phyloP scores from a whole-genome alignment of 1,140 invertebrate species.

The Odontomachus brunneus region DNA sequence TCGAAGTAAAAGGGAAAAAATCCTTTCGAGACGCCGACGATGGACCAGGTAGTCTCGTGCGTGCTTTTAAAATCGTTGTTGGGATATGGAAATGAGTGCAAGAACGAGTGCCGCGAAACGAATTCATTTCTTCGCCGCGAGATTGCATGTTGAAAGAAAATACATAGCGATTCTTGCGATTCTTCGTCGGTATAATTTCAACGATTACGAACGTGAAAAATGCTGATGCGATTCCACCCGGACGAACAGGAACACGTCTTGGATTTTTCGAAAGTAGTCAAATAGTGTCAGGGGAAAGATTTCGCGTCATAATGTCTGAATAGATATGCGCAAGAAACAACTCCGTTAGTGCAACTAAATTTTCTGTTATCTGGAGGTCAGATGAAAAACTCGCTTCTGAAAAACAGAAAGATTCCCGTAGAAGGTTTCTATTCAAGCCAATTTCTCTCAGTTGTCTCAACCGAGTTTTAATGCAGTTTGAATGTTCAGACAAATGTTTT shows the following conservation, averaged over 20 bases:
- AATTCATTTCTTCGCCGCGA: slow-evolving; percentile 19
- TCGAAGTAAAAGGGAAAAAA: slow-evolving; percentile 19
- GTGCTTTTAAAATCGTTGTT: slow-evolving; percentile 34
- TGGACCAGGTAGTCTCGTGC: not conserved
- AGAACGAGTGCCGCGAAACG: not conserved
- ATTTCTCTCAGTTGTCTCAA: too few species aligned
- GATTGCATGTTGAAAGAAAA: not conserved
- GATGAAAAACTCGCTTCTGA: too few species aligned
- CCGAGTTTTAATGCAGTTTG: too few species aligned
- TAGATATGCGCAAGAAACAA: too few species aligned
- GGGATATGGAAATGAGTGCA: slow-evolving; percentile 30
- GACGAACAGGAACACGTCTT: not conserved
- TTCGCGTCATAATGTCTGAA: not conserved
- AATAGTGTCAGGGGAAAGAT: not conserved
- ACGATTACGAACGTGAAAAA: not conserved
- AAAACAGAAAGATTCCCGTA: not conserved
- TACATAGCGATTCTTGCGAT: not conserved
- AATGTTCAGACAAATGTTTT: too few species aligned
- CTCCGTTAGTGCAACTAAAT: too few species aligned
- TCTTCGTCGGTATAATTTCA: not conserved
- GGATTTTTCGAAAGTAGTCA: not conserved
- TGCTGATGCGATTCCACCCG: not conserved
- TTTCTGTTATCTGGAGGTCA: too few species aligned
- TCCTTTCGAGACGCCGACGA: slow-evolving; percentile 23
- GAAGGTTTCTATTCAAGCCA: too few species aligned